Base-by-base conservation (phyloP, 2,888 invertebrate species). In the Piscicola geometra region DNA sequence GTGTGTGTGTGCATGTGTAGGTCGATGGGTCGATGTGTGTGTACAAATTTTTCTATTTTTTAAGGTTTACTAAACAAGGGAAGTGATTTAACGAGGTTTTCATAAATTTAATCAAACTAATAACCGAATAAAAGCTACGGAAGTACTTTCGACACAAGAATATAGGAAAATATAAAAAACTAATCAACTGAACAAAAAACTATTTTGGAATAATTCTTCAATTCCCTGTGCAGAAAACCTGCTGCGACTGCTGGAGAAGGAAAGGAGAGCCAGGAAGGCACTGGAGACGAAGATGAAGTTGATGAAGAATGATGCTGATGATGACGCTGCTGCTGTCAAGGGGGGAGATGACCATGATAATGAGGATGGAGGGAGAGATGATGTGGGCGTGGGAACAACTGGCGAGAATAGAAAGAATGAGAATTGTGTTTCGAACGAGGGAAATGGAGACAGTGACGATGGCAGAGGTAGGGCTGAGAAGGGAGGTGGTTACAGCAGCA, bases 161-260 rank as follows among this genome's bases (percentile, higher is more conserved):
- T n/a, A n/a, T n/a, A n/a, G n/a, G n/a, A 47, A 47, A 15, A 15
- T 47, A 15, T 47, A 9, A 47, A 47, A 47, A 47, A 47, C 50
- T 9, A 15, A 15, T 47, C 50, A 47, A 47, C 21, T 47, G 9
- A 15, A 64, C n/a, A 15, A 12, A 64, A 25, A 9, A 25, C 9
- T 64, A 15, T 64, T 25, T 64, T 15, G 12, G 30, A 25, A 15
- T 15, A 64, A 33, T 36, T 28, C 35, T 0, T 21, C 25, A 1
- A 64, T 21, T 35, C 3, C 30, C n/a, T 60, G 12, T 41, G 12
- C 72, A 72, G 72, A 72, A 9, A 36, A 41, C 25, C 60, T 72
- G 25, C 56, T 28, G 9, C 15, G 35, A 1, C 50, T 52, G 72
- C 30, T 72, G 72, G 47, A 52, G 52, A 52, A 35, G 35, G 72